phyloP scores from a whole-genome alignment of 2,113 vertebrate genomes.

The Ifrita kowaldi region DNA sequence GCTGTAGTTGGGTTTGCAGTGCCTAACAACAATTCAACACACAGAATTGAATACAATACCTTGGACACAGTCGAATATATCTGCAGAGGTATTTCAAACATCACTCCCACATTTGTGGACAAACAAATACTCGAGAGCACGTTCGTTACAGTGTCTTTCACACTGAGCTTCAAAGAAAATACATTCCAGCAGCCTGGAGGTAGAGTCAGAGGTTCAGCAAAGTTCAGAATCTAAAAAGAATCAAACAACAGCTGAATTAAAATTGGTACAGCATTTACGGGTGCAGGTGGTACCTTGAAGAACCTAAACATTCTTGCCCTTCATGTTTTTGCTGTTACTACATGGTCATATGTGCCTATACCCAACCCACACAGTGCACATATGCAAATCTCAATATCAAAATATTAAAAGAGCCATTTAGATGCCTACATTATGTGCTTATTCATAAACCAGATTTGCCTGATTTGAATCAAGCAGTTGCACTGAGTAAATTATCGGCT shows the following conservation, averaged over 20 bases:
- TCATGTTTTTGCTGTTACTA: background rate
- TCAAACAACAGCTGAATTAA: constrained; percentile 18
- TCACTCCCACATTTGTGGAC: constrained; percentile 80
- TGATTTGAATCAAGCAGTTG: background rate
- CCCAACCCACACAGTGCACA: background rate
- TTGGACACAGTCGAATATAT: constrained; percentile 74
- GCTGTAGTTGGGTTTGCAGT: background rate
- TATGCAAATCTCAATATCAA: background rate
- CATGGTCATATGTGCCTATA: background rate
- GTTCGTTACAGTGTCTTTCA: constrained; percentile 75
- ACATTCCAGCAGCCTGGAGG: constrained; percentile 88
- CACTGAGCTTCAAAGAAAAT: constrained; percentile 83
- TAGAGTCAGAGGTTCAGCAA: constrained; percentile 79
- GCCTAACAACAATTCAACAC: background rate
- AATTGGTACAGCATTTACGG: background rate
- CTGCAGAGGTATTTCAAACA: constrained; percentile 85
- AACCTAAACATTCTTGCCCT: background rate
- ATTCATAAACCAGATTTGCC: background rate
- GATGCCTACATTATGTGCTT: background rate
- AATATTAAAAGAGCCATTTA: background rate
- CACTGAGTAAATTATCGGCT: background rate
- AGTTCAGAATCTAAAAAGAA: constrained; percentile 84
- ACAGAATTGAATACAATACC: constrained; percentile 40
- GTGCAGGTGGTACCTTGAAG: background rate
- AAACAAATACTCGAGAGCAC: constrained; percentile 81